Percentiles rank a stretch among this genome's conserved stretches.
These are phyloP conservation scores for Sialis fuliginosa DNA, from an alignment of 2,888 invertebrate species.

Conservation along the genomic window DNA sequence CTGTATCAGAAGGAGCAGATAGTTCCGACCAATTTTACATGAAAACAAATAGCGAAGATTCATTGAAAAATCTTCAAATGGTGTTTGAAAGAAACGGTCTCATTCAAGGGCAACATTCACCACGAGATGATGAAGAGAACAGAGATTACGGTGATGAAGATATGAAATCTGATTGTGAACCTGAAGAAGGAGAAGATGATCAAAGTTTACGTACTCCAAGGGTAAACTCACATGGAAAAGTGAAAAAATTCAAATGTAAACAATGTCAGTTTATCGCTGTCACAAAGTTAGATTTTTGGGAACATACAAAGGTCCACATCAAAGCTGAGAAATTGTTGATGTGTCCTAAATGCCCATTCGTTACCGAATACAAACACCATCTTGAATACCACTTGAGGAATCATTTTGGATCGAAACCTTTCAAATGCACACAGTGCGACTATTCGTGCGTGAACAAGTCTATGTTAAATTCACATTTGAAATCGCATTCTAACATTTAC, in stretches of 20 bases:
- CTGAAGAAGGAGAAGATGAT: constrained; percentile 34
- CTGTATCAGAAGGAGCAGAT: constrained; percentile 23
- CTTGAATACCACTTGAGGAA: constrained; percentile 92
- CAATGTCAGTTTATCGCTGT: constrained; percentile 72
- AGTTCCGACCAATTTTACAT: constrained; percentile 21
- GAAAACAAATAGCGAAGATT: constrained; percentile 14
- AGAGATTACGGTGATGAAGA: constrained; percentile 24
- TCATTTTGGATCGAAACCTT: constrained; percentile 90
- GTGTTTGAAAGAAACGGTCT: constrained; percentile 19
- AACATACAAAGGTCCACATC: constrained; percentile 79
- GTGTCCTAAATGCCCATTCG: constrained; percentile 89
- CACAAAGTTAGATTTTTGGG: constrained; percentile 87
- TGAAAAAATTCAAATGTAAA: constrained; percentile 83
- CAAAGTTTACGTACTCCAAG: constrained; percentile 40
- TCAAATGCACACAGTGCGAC: constrained; percentile 75
- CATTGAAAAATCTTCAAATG: constrained; percentile 21
- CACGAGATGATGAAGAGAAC: constrained; percentile 15
- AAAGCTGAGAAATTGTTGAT: constrained; percentile 79
- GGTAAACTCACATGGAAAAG: constrained; percentile 64
- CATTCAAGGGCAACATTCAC: constrained; percentile 12
- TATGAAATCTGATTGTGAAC: constrained; percentile 29
- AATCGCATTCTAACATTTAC: constrained; percentile 84
- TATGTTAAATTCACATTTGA: constrained; percentile 96
- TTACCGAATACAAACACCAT: constrained; percentile 98
- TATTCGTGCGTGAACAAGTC: constrained; percentile 95